Conservation (phyloP, 2,113 vertebrate species). For the Meles meles region DNA sequence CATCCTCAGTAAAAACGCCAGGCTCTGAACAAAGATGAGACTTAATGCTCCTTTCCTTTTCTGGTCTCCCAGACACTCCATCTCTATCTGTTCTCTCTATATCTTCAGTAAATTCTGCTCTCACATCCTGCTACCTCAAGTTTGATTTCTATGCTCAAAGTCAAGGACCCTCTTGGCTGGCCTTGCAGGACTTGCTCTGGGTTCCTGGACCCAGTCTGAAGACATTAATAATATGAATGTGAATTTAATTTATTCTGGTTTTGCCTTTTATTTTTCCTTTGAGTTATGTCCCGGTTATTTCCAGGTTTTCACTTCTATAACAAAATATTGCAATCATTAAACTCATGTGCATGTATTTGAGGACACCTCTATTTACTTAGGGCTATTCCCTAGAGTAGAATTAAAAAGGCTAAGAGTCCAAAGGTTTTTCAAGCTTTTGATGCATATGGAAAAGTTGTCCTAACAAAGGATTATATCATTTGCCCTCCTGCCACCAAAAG, state of each 20-base stretch:
- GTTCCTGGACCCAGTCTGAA: neutral
- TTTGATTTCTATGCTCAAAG: neutral
- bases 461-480: neutral
- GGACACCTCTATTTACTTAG: neutral
- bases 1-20: neutral
- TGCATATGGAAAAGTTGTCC: neutral
- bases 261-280: neutral
- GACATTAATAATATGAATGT: neutral
- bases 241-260: neutral
- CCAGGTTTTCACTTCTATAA: neutral
- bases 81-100: neutral
- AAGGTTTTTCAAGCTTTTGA: neutral
- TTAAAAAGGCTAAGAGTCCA: neutral
- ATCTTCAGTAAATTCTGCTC: neutral
- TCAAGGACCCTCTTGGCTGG: neutral
- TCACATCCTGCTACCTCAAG: neutral
- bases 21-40: neutral
- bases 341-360: neutral
- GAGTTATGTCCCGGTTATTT: neutral
- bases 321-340: neutral
- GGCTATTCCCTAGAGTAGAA: neutral
- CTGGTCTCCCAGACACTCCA: neutral
- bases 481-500: neutral
- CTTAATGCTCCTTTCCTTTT: neutral
- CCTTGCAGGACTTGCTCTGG: neutral